These are phyloP conservation scores for Meghimatium bilineatum DNA, from an alignment of 2,888 invertebrate species.

Conservation along the genomic window DNA sequence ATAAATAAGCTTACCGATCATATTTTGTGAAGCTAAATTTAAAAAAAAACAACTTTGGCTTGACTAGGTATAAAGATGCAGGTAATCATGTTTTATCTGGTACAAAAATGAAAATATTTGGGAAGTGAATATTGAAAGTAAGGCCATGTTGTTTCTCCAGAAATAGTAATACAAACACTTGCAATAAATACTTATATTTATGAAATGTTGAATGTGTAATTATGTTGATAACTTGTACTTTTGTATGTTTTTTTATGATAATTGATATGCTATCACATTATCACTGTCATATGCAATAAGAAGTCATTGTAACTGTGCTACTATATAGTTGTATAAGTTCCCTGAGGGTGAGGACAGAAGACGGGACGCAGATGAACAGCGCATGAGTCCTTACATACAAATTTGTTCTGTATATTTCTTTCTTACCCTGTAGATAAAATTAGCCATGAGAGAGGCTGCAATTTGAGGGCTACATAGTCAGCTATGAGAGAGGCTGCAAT, in stretches of 20 bases:
- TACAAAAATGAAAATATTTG: background rate
- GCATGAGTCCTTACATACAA: no score
- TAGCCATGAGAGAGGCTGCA: no score
- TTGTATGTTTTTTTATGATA: background rate
- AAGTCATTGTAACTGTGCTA: background rate
- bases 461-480: no score
- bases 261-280: background rate
- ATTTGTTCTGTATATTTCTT: no score
- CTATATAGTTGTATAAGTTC: background rate
- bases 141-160: background rate
- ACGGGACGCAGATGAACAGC: no score
- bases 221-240: background rate
- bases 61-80: background rate
- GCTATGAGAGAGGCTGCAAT: no score
- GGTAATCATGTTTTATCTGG: background rate
- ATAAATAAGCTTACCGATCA: background rate
- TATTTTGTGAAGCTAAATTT: background rate
- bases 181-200: slow-evolving; percentile 24
- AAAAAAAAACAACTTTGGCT: background rate
- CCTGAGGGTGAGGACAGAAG: no score
- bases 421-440: no score
- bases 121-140: background rate
- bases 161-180: background rate
- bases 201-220: slow-evolving; percentile 9
- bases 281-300: background rate